Percentiles rank a stretch among this genome's conserved stretches.
These are phyloP conservation scores for Acanthosepion pharaonis DNA, from an alignment of 2,888 invertebrate species.

Conservation along the genomic window DNA sequence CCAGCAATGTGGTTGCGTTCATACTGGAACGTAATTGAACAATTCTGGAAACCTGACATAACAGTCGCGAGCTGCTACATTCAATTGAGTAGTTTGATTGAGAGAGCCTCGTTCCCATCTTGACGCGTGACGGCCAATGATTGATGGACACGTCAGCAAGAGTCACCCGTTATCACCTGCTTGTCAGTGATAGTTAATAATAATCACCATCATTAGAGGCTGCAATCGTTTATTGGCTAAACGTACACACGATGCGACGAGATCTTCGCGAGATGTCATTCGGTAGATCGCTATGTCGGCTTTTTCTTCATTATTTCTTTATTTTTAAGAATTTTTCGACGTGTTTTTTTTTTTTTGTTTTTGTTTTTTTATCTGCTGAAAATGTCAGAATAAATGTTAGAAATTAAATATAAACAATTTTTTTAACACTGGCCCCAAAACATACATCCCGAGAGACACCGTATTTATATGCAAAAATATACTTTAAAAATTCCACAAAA, in stretches of 20 bases:
- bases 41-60: not conserved
- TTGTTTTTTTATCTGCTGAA: no score
- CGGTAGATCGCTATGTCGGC: not conserved
- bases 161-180: conserved; percentile 22
- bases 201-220: not conserved
- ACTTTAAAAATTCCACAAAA: no score
- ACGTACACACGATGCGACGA: not conserved
- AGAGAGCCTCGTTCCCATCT: conserved; percentile 12
- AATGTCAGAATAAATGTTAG: no score
- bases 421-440: no score
- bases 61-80: not conserved
- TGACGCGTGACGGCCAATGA: conserved; percentile 33
- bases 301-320: not conserved
- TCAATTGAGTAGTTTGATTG: not conserved
- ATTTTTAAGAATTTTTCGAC: not conserved
- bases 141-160: conserved; percentile 5
- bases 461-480: no score
- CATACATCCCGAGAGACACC: no score
- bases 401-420: no score
- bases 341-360: no score
- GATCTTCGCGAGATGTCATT: not conserved
- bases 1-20: not conserved
- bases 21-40: not conserved
- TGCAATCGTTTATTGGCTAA: not conserved
- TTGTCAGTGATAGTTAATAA: conserved; percentile 33